These are phyloP conservation scores for Merops nubicus DNA, from an alignment of 2,113 vertebrate genomes.

Conservation along the genomic window DNA sequence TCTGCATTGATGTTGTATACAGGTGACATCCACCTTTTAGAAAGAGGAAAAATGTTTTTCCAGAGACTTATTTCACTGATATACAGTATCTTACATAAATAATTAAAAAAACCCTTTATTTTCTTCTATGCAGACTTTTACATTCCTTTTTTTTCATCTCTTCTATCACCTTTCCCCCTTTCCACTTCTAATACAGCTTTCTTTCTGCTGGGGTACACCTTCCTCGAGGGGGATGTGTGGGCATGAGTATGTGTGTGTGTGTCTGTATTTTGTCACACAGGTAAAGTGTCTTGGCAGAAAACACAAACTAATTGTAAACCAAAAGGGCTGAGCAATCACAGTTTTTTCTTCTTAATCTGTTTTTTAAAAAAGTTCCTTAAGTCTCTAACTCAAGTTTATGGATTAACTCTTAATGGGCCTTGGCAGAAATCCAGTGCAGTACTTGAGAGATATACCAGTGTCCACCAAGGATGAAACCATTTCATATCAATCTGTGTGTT, in stretches of 20 bases:
- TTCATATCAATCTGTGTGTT: neutral
- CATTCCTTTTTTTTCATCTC: neutral
- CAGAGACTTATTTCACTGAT: neutral
- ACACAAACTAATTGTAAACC: neutral
- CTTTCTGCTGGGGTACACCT: neutral
- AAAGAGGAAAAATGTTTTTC: neutral
- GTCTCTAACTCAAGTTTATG: neutral
- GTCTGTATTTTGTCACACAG: neutral
- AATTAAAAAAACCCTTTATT: accelerated
- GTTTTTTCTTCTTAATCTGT: neutral
- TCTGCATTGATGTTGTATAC: neutral
- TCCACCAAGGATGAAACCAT: neutral
- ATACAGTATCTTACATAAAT: neutral
- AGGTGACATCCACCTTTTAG: neutral
- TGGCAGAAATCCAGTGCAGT: neutral
- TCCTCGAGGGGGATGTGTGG: neutral
- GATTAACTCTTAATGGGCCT: neutral
- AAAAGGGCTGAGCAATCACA: neutral
- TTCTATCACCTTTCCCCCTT: neutral
- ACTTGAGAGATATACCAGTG: neutral
- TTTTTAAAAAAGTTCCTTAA: neutral
- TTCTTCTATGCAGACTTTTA: neutral
- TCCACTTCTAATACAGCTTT: neutral
- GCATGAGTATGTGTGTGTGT: accelerated
- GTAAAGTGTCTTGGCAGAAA: neutral